Conservation (phyloP, 2,797 vertebrate species). For the Pseudochromis fuscus region DNA sequence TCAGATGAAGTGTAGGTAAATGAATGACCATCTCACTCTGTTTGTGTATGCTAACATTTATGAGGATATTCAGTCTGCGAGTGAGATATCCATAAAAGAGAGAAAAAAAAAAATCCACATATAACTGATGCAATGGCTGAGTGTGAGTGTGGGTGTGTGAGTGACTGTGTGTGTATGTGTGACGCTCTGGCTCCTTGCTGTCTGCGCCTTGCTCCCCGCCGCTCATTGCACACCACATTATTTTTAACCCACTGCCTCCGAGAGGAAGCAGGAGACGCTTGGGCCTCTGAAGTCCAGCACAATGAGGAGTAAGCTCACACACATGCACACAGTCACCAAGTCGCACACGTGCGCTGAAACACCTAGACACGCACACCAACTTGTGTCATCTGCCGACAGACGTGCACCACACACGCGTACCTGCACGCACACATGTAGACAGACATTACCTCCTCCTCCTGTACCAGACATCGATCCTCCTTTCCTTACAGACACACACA, state of each 20-base stretch:
- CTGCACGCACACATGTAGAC: conserved; percentile 27
- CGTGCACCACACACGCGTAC: conserved; percentile 34
- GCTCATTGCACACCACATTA: conserved; percentile 87
- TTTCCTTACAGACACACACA: conserved; percentile 39
- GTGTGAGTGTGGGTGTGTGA: conserved; percentile 45
- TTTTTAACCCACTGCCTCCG: conserved; percentile 88
- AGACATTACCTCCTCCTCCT: conserved; percentile 36
- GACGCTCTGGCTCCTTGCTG: conserved; percentile 87
- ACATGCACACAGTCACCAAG: conserved; percentile 70
- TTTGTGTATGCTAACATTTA: conserved; percentile 81
- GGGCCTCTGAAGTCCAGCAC: conserved; percentile 86
- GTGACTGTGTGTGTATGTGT: conserved; percentile 63
- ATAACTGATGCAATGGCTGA: conserved; percentile 57
- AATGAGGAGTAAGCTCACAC: conserved; percentile 80
- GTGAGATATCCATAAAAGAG: conserved; percentile 80
- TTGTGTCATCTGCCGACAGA: conserved; percentile 71
- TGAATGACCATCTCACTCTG: conserved; percentile 76
- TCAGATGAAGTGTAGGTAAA: conserved; percentile 74
- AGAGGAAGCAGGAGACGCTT: conserved; percentile 84
- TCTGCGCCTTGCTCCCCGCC: conserved; percentile 84
- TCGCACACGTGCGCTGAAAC: conserved; percentile 67
- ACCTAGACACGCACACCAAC: conserved; percentile 64
- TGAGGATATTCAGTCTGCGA: conserved; percentile 78
- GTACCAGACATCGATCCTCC: conserved; percentile 64
- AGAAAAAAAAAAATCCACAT: conserved; percentile 75